Evolutionary conservation across 2,113 vertebrate genomes (phyloP).

Genomic region (Apodemus speciosus): DNA sequence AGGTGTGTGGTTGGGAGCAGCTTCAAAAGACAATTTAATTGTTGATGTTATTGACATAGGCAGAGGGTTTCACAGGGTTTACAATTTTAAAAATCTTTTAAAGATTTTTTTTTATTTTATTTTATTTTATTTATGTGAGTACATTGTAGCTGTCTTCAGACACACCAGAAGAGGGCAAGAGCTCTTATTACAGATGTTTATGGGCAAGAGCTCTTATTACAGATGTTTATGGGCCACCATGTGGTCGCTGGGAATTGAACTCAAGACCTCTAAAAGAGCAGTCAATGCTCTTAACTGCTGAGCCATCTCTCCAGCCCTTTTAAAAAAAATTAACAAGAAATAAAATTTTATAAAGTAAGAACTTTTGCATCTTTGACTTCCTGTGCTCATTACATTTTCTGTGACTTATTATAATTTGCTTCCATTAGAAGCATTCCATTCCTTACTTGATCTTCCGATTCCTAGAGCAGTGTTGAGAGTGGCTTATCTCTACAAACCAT

Average conservation of each 20-base stretch:
- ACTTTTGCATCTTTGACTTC: not conserved
- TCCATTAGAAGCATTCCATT: not conserved
- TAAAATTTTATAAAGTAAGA: not conserved
- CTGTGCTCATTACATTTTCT: not conserved
- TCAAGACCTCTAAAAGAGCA: no score
- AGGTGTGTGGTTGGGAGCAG: not conserved
- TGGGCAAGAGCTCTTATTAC: no score
- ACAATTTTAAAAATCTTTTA: not conserved
- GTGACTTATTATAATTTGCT: not conserved
- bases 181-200: no score
- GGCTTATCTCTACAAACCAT: not conserved
- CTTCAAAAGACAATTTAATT: not conserved
- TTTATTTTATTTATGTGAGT: no score
- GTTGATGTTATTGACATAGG: not conserved
- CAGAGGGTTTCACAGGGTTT: not conserved
- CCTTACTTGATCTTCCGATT: not conserved
- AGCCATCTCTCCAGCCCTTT: no score
- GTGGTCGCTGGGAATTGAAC: no score
- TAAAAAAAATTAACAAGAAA: not conserved
- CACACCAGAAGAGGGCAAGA: no score
- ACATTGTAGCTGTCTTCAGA: no score
- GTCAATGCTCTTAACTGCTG: no score
- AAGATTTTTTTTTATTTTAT: no score
- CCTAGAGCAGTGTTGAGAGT: not conserved
- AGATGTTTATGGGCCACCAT: no score